phyloP scores from a whole-genome alignment of 2,888 invertebrate species.

The Noctua comes region DNA sequence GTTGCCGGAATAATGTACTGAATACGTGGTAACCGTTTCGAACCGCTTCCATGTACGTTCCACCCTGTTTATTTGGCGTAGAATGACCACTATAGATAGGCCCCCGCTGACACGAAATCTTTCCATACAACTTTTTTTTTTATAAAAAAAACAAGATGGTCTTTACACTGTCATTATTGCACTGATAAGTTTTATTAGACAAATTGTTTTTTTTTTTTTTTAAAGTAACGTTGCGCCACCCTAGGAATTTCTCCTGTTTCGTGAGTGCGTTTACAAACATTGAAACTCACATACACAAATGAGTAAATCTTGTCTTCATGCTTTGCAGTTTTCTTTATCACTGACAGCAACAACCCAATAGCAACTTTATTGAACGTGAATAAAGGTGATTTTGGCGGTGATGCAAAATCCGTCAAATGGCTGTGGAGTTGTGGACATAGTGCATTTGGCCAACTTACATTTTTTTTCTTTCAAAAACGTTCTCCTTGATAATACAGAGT shows the following conservation, averaged over 20 bases:
- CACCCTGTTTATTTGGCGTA: constrained; percentile 3
- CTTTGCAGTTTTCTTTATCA: neutral
- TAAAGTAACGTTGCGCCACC: no score
- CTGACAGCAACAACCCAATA: neutral
- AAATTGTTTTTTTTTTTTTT: no score
- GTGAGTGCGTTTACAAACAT: no score
- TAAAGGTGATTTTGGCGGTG: neutral
- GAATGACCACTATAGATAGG: constrained; percentile 15
- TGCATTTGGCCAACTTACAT: neutral
- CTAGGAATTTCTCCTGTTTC: no score
- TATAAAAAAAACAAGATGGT: constrained; percentile 24
- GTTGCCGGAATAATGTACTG: neutral
- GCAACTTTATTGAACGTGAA: neutral
- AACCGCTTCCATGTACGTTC: neutral
- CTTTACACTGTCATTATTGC: neutral
- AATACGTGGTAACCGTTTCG: neutral
- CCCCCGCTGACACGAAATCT: neutral
- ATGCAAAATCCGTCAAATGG: neutral
- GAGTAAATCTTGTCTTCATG: neutral
- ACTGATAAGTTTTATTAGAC: neutral
- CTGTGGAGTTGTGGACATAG: neutral
- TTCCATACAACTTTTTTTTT: constrained; percentile 5
- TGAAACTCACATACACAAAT: no score
- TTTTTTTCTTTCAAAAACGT: neutral
- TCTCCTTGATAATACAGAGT: neutral